Conservation (phyloP, 2,888 invertebrate species). For the Barypeithes pellucidus region DNA sequence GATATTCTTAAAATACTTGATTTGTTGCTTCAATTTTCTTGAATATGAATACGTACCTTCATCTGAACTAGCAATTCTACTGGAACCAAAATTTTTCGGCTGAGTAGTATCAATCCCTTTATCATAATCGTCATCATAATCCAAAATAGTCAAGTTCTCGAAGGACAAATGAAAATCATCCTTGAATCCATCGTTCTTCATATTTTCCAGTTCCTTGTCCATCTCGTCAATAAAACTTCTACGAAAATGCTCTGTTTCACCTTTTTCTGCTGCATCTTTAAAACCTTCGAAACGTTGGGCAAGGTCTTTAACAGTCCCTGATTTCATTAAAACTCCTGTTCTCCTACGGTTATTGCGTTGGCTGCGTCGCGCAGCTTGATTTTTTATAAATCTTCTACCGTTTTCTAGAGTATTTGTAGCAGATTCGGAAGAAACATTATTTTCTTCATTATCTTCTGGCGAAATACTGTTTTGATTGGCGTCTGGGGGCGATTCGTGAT, state of each 20-base stretch:
- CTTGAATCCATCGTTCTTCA: constrained; percentile 57
- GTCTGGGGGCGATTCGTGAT: not conserved
- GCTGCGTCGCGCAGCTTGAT: constrained; percentile 15
- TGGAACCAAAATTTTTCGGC: not conserved
- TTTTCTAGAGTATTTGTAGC: not conserved
- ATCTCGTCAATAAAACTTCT: constrained; percentile 56
- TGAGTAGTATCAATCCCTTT: not conserved
- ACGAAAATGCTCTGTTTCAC: constrained; percentile 56
- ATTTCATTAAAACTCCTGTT: constrained; percentile 37
- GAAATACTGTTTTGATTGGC: too few species aligned
- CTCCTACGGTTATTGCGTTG: constrained; percentile 28
- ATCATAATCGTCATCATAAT: constrained; percentile 16
- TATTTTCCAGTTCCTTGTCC: constrained; percentile 57
- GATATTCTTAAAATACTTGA: too few species aligned
- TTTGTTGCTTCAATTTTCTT: too few species aligned
- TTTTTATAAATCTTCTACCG: constrained; percentile 39
- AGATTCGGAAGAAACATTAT: not conserved
- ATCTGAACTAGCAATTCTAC: not conserved
- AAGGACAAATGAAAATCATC: constrained; percentile 51
- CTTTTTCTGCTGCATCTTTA: constrained; percentile 55
- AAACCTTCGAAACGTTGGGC: constrained; percentile 54
- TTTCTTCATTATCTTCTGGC: not conserved
- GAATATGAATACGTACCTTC: constrained; percentile 13
- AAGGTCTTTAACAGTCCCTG: constrained; percentile 34
- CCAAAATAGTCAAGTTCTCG: constrained; percentile 30